Base-by-base conservation (phyloP, 2,797 vertebrate species). In the Gephyroberyx darwinii region DNA sequence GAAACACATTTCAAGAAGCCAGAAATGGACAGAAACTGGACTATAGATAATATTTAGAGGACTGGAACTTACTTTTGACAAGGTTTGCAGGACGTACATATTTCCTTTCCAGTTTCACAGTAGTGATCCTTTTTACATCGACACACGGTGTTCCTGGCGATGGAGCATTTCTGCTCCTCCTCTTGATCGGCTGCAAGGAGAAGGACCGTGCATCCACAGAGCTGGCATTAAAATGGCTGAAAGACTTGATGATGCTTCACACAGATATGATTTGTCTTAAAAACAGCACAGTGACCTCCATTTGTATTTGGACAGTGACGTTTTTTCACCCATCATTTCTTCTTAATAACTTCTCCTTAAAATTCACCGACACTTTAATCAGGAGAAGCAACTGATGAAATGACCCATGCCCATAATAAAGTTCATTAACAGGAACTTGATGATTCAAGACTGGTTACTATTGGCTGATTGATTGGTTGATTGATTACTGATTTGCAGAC, bases 61-160 rank as follows among this genome's bases (percentile, higher is more conserved):
- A 43, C 20, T 8, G 50, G 30, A 74, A 86, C 91, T 74, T 86
- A 94, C 93, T 0, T 14, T 9, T n/a, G 0, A 81, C 93, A 94
- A 0, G 47, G 9, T 0, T 53, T 2, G 64, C 93, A 94, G 31
- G 59, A 0, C 6, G 0, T 61, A 41, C 92, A 93, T 17, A 0
- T 31, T 8, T 22, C 59, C 19, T 0, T 9, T 1, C 0, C 43
- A 4, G 22, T 77, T 47, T 0, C 5, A 62, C 92, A 93, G 20
- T 62, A 94, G 69, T 91, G 48, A 12, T 17, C 16, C 0, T 58
- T 0, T 63, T 62, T 48, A 64, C 93, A 94, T 13, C 1, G 12
- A 72, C 93, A 94, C 63, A 68, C 86, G 0, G 84, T 3, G 68
- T 94, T 5, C 0, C 0, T 16, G 10, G 0, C 8, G 5, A 0